Evolutionary conservation across 2,797 vertebrate genomes (phyloP), one percentile per base, ranked within the genome.

Genomic region (Loris lydekkerianus): DNA sequence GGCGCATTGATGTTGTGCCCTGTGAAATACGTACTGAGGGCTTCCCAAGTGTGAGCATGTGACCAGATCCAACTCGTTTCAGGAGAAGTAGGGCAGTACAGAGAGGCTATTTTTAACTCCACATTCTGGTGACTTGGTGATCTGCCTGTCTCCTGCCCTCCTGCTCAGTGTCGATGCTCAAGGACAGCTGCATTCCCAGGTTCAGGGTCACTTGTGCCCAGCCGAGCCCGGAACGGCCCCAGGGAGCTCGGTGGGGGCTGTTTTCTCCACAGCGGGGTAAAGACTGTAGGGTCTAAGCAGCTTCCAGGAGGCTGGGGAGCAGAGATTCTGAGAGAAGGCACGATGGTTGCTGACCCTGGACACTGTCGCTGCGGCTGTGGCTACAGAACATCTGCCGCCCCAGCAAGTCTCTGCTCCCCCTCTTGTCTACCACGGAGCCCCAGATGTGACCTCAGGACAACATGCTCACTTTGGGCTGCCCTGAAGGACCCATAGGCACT

Each of bases 11-110:
- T 2, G 3, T 27, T 2, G 3, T 27, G 27, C 14, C 0, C 34
- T 2, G 31, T 34, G 76, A 61, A 94, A 81, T 53, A 23, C 31
- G 0, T 46, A 11, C 15, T 31, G 4, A 25, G 46, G 10, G 56
- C 37, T 69, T 67, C 56, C 63, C 49, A 75, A 37, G 58, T n/a
- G 5, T n/a, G 46, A 85, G 73, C 25, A 29, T 6, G 37, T 31
- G 89, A 31, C 2, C 5, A 25, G 76, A 58, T 2, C 10, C 49
- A 1, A 1, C 0, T 53, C 0, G 8, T 14, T 37, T 46, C n/a
- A 1, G 53, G 10, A 14, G 81, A 76, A 21, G 56, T 1, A 1
- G 7, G 29, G 58, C 58, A 13, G 29, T 7, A 29, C 81, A 0
- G 5, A 89, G 34, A 46, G 85, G 25, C 40, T 86, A 13, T 89